These are phyloP conservation scores for Bettongia penicillata DNA, from an alignment of 2,113 vertebrate species.

Conservation along the genomic window DNA sequence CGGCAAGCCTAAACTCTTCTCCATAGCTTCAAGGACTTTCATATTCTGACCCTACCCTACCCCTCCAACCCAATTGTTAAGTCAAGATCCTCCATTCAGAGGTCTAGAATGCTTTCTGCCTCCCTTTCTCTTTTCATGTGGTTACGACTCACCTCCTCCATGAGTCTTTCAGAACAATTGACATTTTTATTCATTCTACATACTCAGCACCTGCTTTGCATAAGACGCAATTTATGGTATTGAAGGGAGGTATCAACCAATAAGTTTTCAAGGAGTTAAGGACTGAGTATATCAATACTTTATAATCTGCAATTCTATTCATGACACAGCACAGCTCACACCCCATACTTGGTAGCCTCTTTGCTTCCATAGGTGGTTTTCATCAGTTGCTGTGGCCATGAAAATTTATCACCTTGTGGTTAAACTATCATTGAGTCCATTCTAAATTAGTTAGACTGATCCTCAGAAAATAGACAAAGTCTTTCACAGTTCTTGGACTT, in stretches of 20 bases:
- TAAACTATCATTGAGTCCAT: background rate
- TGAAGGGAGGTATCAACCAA: background rate
- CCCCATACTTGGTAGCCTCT: background rate
- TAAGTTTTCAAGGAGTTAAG: background rate
- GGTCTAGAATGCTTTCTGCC: background rate
- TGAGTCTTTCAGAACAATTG: background rate
- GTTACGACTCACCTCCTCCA: background rate
- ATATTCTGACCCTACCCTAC: conserved; percentile 44
- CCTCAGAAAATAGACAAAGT: background rate
- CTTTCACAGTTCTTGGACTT: background rate
- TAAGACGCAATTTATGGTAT: background rate
- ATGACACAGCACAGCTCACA: background rate
- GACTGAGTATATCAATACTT: background rate
- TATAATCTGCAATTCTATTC: background rate
- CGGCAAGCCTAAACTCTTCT: conserved; percentile 76
- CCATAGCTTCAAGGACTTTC: conserved; percentile 49
- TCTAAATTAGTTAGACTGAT: background rate
- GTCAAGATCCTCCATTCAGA: background rate
- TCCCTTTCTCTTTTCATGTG: background rate
- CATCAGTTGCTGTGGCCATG: background rate
- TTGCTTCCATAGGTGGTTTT: background rate
- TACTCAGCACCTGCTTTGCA: background rate
- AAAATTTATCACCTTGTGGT: background rate
- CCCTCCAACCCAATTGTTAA: background rate
- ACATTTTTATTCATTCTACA: background rate